These are phyloP conservation scores for Abrostola triplasia DNA, from an alignment of 2,888 invertebrate species.

Conservation along the genomic window DNA sequence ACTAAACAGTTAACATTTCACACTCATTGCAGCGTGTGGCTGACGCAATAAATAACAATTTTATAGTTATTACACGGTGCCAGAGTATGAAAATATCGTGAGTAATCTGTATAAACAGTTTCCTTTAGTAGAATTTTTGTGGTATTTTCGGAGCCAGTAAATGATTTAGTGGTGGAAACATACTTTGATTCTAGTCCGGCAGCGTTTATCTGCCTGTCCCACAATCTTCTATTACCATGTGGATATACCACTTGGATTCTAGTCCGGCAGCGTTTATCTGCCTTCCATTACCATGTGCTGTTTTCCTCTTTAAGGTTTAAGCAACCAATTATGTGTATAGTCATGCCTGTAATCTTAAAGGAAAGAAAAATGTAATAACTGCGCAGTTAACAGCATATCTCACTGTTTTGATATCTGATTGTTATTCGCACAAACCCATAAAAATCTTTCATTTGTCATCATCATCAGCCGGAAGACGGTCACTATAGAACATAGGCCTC, in stretches of 20 bases:
- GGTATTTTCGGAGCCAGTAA: constrained; percentile 24
- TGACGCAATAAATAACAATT: constrained; percentile 33
- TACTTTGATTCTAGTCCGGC: not conserved
- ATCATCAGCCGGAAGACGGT: too few relatives aligned
- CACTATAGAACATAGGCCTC: too few relatives aligned
- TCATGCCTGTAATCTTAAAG: too few relatives aligned
- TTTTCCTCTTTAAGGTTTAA: too few relatives aligned
- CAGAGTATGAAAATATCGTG: constrained; percentile 59
- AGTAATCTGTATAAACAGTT: constrained; percentile 57
- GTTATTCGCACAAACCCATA: too few relatives aligned
- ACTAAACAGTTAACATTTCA: constrained; percentile 46
- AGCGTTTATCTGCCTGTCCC: not conserved
- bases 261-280: not conserved
- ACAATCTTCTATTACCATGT: too few relatives aligned
- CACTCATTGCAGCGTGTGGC: constrained; percentile 40
- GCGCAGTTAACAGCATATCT: too few relatives aligned
- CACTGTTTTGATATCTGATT: too few relatives aligned
- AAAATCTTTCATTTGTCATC: too few relatives aligned
- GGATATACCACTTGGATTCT: not conserved
- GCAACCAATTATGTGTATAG: too few relatives aligned
- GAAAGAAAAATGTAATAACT: too few relatives aligned
- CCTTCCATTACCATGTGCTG: too few relatives aligned
- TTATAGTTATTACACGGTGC: constrained; percentile 48
- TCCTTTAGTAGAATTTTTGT: constrained; percentile 54
- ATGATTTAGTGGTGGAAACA: constrained; percentile 24